These are phyloP conservation scores for Ostrea denselamellosa DNA, from an alignment of 1,140 invertebrate genomes.

Conservation along the genomic window DNA sequence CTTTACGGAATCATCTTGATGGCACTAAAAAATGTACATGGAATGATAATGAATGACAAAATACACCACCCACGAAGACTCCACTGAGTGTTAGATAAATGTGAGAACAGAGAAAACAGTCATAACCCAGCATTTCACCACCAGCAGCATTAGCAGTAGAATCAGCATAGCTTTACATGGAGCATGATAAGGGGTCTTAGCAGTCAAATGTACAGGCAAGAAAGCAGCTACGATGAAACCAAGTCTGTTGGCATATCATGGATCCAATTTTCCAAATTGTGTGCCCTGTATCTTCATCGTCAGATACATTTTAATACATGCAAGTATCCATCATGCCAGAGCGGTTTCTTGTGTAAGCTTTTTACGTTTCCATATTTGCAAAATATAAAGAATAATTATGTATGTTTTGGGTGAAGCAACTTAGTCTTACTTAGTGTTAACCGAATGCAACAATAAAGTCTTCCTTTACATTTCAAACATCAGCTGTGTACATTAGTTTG, in stretches of 20 bases:
- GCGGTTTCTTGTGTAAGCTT: neutral
- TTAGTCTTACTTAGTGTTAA: neutral
- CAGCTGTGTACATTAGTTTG: neutral
- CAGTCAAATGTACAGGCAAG: neutral
- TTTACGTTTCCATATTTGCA: too few species aligned
- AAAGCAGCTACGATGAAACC: slow-evolving; percentile 3
- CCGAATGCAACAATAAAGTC: slow-evolving; percentile 3
- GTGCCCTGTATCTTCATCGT: neutral
- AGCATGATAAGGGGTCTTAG: neutral
- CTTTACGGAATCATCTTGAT: too few species aligned
- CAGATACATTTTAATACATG: neutral
- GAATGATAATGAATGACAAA: too few species aligned
- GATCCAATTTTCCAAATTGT: neutral
- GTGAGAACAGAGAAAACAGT: neutral
- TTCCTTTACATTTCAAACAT: slow-evolving; percentile 3
- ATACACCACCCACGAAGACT: too few species aligned
- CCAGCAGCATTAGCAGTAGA: neutral
- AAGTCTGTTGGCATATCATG: slow-evolving; percentile 32
- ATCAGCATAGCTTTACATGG: neutral
- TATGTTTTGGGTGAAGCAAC: too few species aligned
- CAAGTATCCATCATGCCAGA: neutral
- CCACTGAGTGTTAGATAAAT: too few species aligned
- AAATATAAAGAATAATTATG: too few species aligned
- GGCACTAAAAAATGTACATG: too few species aligned
- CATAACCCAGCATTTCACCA: slow-evolving; percentile 1